These are phyloP conservation scores for Cochlearius cochlearius DNA, from an alignment of 2,113 vertebrate genomes.

Conservation along the genomic window DNA sequence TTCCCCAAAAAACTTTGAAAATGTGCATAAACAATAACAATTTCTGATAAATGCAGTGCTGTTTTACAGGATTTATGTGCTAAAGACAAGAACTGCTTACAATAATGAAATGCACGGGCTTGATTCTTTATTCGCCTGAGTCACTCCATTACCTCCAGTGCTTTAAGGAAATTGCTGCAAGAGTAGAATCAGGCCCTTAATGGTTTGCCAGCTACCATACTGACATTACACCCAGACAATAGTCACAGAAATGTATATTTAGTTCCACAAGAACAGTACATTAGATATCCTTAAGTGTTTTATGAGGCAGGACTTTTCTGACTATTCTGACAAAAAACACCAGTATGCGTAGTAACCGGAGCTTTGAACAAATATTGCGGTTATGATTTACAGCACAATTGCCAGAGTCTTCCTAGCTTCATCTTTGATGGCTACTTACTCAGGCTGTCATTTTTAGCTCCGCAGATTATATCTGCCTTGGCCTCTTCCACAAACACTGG, in stretches of 20 bases:
- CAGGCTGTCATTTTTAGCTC: conserved; percentile 27
- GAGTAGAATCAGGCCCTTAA: not conserved
- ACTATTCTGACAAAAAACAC: not conserved
- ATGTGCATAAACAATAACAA: not conserved
- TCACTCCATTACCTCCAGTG: not conserved
- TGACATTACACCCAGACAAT: not conserved
- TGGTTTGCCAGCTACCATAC: not conserved
- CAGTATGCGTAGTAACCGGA: not conserved
- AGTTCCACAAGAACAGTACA: not conserved
- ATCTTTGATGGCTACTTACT: conserved; percentile 17
- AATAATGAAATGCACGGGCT: not conserved
- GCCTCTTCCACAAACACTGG: conserved; percentile 33
- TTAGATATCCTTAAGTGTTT: not conserved
- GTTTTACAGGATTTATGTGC: not conserved
- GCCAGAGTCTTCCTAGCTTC: not conserved
- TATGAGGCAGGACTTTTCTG: conserved; percentile 1
- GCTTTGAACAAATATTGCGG: conserved; percentile 13
- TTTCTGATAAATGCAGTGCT: not conserved
- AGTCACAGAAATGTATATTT: not conserved
- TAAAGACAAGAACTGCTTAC: not conserved
- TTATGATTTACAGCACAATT: conserved; percentile 36
- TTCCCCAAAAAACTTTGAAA: not conserved
- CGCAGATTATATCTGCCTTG: conserved; percentile 30
- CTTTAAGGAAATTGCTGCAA: not conserved
- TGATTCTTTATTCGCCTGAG: not conserved